Base-by-base conservation (phyloP, 2,113 vertebrate species). In the Petromus typicus region DNA sequence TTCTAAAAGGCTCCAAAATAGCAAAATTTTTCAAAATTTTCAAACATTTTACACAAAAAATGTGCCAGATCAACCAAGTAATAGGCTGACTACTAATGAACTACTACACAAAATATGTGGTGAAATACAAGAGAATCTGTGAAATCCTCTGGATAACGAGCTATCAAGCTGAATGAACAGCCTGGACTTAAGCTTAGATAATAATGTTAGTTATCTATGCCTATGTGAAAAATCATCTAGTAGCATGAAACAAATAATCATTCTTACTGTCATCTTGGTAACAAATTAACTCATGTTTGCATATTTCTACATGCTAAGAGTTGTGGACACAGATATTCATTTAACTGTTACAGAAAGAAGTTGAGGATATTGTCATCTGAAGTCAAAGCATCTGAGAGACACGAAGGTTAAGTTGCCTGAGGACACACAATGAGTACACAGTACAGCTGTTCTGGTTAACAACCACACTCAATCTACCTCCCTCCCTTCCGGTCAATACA, bases 21-120 rank as follows among this genome's bases (percentile, higher is more conserved):
- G 22, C 37, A 32, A 45, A 1, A 75, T 59, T 93, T 91, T 94
- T 40, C 22, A 81, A 84, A n/a, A n/a, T n/a, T n/a, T n/a, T n/a
- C n/a, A n/a, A n/a, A n/a, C n/a, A 59, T 54, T 25, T 27, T 17
- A 80, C 37, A 80, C 22, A 6, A 43, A 25, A 91, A 27, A 88
- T n/a, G 5, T 23, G 18, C 59, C 23, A 63, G 20, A 86, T 22
- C 18, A 43, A 18, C n/a, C 45, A 56, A 90, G 7, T 61, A 89
- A 81, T 7, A 71, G n/a, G 54, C 69, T 23, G 59, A 63, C n/a
- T 73, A 30, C 9, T 54, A 73, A 78, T 10, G 5, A 51, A 51
- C 48, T 51, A 51, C 48, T 80, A 54, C 27, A 54, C 27, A 40
- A 86, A 93, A 85, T 34, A 10, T 90, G 13, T 43, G 11, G 54